Evolutionary conservation across 2,888 invertebrate species (phyloP), one percentile per base, ranked within the genome.

Genomic region (Ectemnius lituratus): DNA sequence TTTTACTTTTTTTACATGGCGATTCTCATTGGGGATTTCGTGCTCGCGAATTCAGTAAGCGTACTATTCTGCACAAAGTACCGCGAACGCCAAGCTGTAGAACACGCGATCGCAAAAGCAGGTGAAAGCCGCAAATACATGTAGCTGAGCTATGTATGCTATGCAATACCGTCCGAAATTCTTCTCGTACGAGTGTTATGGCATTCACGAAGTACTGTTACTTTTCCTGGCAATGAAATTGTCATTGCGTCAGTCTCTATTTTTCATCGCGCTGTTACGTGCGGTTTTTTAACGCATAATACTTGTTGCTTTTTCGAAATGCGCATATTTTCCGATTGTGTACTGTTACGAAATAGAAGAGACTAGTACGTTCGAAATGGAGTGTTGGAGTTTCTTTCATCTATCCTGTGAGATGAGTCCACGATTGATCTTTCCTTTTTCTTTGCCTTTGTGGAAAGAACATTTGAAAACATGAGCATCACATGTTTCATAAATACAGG

Each of bases 271-370:
- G 62, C 69, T 78, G 74, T 71, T 67, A 76, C 66, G 70, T 76
- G 77, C 67, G 23, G 14, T 84, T 82, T 83, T 82, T 73, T 82
- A 82, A 78, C 73, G 81, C 83, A 80, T 82, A 63, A 73, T 59
- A 65, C 27, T 71, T 37, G 65, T 70, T 47, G 83, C 79, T 84
- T 81, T 61, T 64, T 71, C 73, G 67, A 72, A 72, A 68, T 45
- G 16, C 16, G 57, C 57, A 77, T 81, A 79, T 75, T 82, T 75
- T 79, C 72, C n/a, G 72, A 80, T 60, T 63, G 62, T 77, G 60
- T 82, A 79, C 70, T 61, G 59, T 75, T 71, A 75, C 37, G 27
- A 66, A 74, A 71, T 69, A 64, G 67, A 76, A 49, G 27, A 58
- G 37, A 69, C 63, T 13, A 37, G 45, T 47, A 62, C 23, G 16